phyloP scores from a whole-genome alignment of 2,888 invertebrate genomes.

The Tridacna crocea region DNA sequence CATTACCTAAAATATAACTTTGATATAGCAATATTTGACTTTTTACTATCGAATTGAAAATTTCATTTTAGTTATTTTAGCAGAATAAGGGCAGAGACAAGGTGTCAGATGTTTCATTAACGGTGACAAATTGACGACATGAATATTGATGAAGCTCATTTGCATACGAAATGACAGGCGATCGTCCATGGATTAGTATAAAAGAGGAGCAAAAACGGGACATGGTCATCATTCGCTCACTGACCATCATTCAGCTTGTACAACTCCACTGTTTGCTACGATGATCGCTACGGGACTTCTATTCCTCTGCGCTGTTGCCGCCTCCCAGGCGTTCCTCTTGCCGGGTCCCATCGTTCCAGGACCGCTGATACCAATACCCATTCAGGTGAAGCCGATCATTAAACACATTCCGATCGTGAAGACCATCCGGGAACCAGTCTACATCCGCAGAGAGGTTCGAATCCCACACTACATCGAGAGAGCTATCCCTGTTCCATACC shows the following conservation, averaged over 20 bases:
- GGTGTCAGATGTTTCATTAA: background rate
- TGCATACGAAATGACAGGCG: background rate
- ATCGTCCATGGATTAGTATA: background rate
- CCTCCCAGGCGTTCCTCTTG: background rate
- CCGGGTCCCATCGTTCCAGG: background rate
- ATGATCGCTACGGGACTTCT: slow-evolving; percentile 10
- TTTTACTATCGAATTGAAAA: too few relatives aligned
- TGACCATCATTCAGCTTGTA: background rate
- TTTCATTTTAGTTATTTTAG: too few relatives aligned
- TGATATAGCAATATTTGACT: too few relatives aligned
- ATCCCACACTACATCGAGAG: slow-evolving; percentile 21
- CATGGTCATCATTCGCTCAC: slow-evolving; percentile 9
- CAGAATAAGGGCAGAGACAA: background rate
- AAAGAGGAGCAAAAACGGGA: background rate
- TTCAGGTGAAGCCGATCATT: background rate
- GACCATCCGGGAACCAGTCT: slow-evolving; percentile 21
- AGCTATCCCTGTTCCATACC: slow-evolving; percentile 7
- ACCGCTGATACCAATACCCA: background rate
- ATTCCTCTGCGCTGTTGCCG: background rate
- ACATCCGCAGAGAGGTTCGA: slow-evolving; percentile 5
- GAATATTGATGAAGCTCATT: background rate
- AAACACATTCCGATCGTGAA: slow-evolving; percentile 5
- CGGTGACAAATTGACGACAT: background rate
- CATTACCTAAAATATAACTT: too few relatives aligned
- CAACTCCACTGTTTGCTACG: background rate